Conservation (phyloP, 2,113 vertebrate species). For the Trematomus loennbergii region DNA sequence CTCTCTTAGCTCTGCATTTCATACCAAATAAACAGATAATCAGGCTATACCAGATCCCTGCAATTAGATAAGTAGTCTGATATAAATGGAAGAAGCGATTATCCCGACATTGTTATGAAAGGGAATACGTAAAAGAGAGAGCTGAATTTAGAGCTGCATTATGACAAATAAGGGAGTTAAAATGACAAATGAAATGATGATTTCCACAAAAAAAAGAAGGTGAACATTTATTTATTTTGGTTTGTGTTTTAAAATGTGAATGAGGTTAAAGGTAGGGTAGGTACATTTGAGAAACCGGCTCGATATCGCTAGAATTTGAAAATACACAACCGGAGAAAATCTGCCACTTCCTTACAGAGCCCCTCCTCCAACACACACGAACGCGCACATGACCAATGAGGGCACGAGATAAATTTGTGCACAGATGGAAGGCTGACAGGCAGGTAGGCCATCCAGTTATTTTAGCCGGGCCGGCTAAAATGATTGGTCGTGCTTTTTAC, state of each 20-base stretch:
- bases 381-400: too few species aligned
- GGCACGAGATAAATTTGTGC: too few species aligned
- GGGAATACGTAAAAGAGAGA: background rate
- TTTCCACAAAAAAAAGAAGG: background rate
- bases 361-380: too few species aligned
- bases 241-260: background rate
- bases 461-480: too few species aligned
- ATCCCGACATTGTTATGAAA: constrained; percentile 12
- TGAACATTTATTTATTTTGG: background rate
- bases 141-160: background rate
- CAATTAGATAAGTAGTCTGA: constrained; percentile 1
- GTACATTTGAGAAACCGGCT: too few species aligned
- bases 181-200: background rate
- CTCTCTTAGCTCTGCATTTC: background rate
- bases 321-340: too few species aligned
- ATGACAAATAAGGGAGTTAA: constrained; percentile 1
- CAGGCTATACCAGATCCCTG: background rate
- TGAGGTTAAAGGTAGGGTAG: too few species aligned
- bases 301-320: too few species aligned
- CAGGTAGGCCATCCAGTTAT: too few species aligned
- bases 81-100: constrained; percentile 2
- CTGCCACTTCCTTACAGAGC: too few species aligned
- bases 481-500: too few species aligned
- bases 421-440: too few species aligned
- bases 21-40: constrained; percentile 3